Conservation (phyloP, 1,140 invertebrate genomes). For the Scaptodrosophila lebanonensis region DNA sequence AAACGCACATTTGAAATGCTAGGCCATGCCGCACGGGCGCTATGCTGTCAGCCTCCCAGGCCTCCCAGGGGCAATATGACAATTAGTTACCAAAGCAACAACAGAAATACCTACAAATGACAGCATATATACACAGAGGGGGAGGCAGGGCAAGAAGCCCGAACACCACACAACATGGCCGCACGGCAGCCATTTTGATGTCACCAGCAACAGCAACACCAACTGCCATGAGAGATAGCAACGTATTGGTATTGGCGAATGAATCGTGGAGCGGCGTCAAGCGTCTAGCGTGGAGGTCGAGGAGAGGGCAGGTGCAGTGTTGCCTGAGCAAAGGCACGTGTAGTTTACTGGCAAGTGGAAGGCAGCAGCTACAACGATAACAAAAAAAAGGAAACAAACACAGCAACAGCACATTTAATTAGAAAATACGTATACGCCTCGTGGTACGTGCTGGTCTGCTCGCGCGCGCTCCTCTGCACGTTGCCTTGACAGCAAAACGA, state of each 20-base stretch:
- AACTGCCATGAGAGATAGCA: not conserved
- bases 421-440: constrained; percentile 68
- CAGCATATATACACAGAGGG: constrained; percentile 50
- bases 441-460: constrained; percentile 42
- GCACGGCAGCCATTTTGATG: constrained; percentile 70
- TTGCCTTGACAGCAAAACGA: constrained; percentile 26
- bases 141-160: not conserved
- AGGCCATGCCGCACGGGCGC: constrained; percentile 1
- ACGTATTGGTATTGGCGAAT: not conserved
- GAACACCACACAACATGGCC: constrained; percentile 65
- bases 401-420: constrained; percentile 51
- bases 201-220: constrained; percentile 30
- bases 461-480: constrained; percentile 2
- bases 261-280: no score
- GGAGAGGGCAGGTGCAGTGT: no score
- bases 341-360: constrained; percentile 34
- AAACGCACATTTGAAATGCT: constrained; percentile 26
- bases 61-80: constrained; percentile 65
- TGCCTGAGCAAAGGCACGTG: constrained; percentile 40
- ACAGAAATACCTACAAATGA: constrained; percentile 74
- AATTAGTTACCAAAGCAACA: constrained; percentile 75
- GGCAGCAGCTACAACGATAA: not conserved
- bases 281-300: no score
- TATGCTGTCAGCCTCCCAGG: constrained; percentile 40
- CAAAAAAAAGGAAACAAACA: not conserved